Percentiles rank a stretch among this genome's conserved stretches.
Conservation (phyloP, 2,113 vertebrate genomes). For the Cichladusa arquata region DNA sequence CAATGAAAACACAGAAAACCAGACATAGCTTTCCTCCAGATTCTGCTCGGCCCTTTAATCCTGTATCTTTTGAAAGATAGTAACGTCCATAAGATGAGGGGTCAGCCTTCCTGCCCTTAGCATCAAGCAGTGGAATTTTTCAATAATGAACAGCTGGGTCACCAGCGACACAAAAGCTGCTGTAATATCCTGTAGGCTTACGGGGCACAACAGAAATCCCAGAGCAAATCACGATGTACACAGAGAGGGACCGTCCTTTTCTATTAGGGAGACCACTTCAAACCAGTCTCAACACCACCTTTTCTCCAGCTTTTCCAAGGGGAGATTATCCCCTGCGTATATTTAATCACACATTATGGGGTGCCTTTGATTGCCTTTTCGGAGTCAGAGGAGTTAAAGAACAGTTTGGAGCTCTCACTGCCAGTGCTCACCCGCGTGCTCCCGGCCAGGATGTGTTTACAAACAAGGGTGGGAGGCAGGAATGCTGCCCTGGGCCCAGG, state of each 20-base stretch:
- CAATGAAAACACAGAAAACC: slow-evolving; percentile 77
- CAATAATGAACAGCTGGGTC: slow-evolving; percentile 99
- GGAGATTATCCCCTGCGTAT: slow-evolving; percentile 67
- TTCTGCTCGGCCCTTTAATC: slow-evolving; percentile 89
- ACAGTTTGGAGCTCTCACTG: neutral
- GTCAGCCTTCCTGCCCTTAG: slow-evolving; percentile 87
- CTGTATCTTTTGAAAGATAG: slow-evolving; percentile 91
- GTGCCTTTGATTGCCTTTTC: slow-evolving; percentile 67
- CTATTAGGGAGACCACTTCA: slow-evolving; percentile 87
- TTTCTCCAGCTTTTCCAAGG: slow-evolving; percentile 68
- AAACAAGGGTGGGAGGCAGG: neutral
- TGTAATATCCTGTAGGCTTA: slow-evolving; percentile 92
- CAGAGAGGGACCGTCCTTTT: slow-evolving; percentile 83
- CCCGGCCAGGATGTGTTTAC: slow-evolving; percentile 4
- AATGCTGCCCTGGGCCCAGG: neutral
- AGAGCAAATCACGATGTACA: slow-evolving; percentile 81
- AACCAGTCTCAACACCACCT: slow-evolving; percentile 60
- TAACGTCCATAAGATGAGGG: slow-evolving; percentile 90
- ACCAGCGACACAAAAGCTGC: slow-evolving; percentile 91
- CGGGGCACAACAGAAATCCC: slow-evolving; percentile 67
- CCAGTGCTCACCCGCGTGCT: neutral
- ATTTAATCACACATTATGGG: slow-evolving; percentile 65
- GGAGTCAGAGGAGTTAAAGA: slow-evolving; percentile 58
- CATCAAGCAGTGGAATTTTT: slow-evolving; percentile 95
- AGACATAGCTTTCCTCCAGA: slow-evolving; percentile 83